Conservation (phyloP, 2,113 vertebrate genomes). For the Orthonyx spaldingii region DNA sequence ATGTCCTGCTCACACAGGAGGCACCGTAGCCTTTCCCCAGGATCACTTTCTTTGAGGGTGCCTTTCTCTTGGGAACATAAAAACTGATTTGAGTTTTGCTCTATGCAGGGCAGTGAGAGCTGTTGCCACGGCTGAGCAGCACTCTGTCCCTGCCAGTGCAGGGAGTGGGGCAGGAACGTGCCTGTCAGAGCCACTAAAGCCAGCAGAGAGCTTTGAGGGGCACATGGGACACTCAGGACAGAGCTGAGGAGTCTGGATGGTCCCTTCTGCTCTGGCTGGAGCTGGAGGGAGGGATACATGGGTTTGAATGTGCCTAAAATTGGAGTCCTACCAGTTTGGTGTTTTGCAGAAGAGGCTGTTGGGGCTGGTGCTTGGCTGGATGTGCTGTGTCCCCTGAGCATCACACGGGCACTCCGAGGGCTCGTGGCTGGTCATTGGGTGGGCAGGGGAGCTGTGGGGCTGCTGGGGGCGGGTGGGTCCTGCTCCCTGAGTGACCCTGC, state of each 20-base stretch:
- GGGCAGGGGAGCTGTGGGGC: background rate
- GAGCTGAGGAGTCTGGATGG: background rate
- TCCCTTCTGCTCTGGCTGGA: background rate
- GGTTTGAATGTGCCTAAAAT: background rate
- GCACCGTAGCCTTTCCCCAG: rapidly evolving
- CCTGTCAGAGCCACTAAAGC: background rate
- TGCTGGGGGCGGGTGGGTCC: background rate
- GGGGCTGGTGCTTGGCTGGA: background rate
- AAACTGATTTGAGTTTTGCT: background rate
- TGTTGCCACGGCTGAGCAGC: background rate
- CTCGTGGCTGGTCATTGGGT: rapidly evolving
- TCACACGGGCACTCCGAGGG: rapidly evolving
- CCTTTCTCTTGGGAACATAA: background rate
- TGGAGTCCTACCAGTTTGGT: background rate
- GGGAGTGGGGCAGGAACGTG: background rate
- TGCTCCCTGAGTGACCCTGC: background rate
- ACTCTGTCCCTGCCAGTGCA: background rate
- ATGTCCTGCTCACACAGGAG: background rate
- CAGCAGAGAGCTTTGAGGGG: background rate
- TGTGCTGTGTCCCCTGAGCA: background rate
- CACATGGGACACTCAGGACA: rapidly evolving
- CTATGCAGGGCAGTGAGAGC: background rate
- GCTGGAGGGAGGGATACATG: background rate
- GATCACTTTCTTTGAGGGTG: rapidly evolving
- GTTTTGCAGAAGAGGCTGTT: background rate